phyloP scores from a whole-genome alignment of 2,888 invertebrate species.

The Druceiella hillmani region DNA sequence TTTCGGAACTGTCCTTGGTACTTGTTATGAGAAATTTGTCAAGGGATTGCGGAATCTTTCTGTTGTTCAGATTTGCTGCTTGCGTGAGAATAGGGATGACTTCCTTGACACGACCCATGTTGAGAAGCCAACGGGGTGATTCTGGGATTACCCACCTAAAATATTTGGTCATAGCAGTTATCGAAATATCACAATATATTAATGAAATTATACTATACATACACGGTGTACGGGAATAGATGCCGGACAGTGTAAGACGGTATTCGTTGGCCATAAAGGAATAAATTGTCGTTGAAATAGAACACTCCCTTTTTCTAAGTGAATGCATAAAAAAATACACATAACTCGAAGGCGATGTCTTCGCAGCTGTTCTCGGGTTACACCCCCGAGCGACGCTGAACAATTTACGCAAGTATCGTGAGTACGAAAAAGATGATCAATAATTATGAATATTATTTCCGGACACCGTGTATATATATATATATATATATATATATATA shows the following conservation, averaged over 20 bases:
- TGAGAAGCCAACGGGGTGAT: constrained; percentile 72
- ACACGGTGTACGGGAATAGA: too few species aligned
- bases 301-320: too few species aligned
- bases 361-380: too few species aligned
- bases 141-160: constrained; percentile 72
- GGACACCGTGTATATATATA: not conserved
- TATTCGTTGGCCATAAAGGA: too few species aligned
- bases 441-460: not conserved
- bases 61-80: constrained; percentile 61
- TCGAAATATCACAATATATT: constrained; percentile 5
- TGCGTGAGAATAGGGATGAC: constrained; percentile 59
- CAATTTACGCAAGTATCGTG: too few species aligned
- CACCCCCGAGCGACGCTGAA: too few species aligned
- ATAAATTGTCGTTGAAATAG: too few species aligned
- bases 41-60: constrained; percentile 58
- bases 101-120: constrained; percentile 66
- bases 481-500: constrained; percentile 1
- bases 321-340: too few species aligned
- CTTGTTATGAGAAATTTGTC: constrained; percentile 61
- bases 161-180: constrained; percentile 16
- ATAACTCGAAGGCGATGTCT: too few species aligned
- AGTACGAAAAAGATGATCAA: not conserved
- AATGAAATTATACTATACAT: not conserved
- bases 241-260: too few species aligned
- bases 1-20: constrained; percentile 43